Percentiles rank a stretch among this genome's conserved stretches.
phyloP scores from a whole-genome alignment of 2,797 vertebrate genomes.

The Platalea minor region DNA sequence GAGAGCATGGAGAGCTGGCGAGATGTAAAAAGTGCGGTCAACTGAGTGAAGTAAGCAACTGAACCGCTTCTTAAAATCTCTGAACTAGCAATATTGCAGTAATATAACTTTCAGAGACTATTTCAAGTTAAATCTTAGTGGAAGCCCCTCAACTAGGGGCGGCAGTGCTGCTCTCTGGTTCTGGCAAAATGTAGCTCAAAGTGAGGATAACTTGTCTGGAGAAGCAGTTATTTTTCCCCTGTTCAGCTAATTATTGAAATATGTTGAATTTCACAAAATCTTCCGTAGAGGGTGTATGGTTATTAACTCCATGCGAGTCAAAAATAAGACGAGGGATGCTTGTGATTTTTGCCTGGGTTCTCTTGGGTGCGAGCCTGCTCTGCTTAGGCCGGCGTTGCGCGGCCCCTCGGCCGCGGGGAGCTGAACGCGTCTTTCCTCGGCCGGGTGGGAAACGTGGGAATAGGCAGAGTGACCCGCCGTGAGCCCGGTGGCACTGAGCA shows the following conservation, averaged over 20 bases:
- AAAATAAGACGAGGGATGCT: rapidly evolving
- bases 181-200: neutral
- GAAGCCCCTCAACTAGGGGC: neutral
- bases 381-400: rapidly evolving
- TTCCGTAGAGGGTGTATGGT: rapidly evolving
- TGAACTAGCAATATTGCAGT: no score
- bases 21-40: neutral
- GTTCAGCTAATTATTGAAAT: rapidly evolving
- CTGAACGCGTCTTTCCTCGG: neutral
- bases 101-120: neutral
- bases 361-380: no score
- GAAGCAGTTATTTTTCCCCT: neutral
- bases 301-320: neutral
- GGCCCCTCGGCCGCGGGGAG: rapidly evolving
- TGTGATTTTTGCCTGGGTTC: neutral
- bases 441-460: rapidly evolving
- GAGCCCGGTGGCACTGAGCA: neutral
- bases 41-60: neutral
- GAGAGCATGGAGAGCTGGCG: neutral
- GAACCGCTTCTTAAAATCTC: neutral
- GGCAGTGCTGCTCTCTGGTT: neutral
- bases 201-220: neutral
- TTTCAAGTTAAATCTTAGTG: rapidly evolving
- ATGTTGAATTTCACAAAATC: neutral
- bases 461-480: rapidly evolving